Conservation (phyloP, 30 jellyfish, hydroid and myxozoan species). For the Aurelia aurita region DNA sequence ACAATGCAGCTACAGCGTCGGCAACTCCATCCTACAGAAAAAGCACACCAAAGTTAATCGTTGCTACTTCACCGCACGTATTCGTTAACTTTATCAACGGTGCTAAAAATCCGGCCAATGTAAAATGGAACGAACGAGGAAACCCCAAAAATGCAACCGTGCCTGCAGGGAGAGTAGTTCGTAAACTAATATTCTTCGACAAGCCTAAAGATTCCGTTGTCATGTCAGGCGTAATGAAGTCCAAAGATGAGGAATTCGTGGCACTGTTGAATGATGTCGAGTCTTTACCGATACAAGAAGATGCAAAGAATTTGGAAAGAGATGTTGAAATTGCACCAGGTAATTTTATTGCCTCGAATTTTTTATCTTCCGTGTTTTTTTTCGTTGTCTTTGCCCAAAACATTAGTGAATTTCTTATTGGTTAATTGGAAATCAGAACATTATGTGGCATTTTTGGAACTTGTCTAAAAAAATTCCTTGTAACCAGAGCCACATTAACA, state of each 20-base stretch:
- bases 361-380: no score
- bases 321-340: background rate
- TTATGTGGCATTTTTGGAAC: no score
- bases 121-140: conserved; percentile 1
- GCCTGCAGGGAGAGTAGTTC: background rate
- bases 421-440: no score
- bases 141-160: background rate
- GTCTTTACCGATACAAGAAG: conserved; percentile 2
- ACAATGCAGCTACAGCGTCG: background rate
- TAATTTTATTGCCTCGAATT: no score
- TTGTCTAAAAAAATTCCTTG: no score
- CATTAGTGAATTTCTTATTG: no score
- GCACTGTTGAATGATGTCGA: conserved; percentile 1
- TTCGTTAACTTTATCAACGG: background rate
- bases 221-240: background rate
- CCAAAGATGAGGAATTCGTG: background rate
- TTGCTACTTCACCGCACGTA: conserved; percentile 5
- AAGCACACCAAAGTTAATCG: background rate
- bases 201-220: conserved; percentile 1
- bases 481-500: no score
- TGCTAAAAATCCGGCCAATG: background rate
- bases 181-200: background rate
- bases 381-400: no score
- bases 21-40: conserved; percentile 4
- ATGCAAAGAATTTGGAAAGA: background rate